These are phyloP conservation scores for Andrena dorsata DNA, from an alignment of 2,888 invertebrate genomes.

Conservation along the genomic window DNA sequence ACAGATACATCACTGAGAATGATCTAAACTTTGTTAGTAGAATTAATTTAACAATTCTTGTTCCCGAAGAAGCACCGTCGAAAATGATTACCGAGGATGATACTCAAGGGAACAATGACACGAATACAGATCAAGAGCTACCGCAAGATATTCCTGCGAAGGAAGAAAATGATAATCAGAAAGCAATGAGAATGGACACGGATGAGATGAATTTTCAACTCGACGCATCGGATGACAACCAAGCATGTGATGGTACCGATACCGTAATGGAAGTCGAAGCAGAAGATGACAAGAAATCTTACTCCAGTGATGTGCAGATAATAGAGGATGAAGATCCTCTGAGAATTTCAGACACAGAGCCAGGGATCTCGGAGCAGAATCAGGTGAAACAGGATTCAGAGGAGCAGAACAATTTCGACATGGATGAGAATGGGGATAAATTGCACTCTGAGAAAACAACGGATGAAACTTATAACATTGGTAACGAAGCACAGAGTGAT, in stretches of 20 bases:
- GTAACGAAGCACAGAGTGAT: slow-evolving; percentile 80
- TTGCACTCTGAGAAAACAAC: slow-evolving; percentile 79
- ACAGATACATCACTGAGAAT: slow-evolving; percentile 88
- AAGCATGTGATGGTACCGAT: slow-evolving; percentile 58
- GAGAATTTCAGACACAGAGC: slow-evolving; percentile 73
- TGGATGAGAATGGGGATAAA: slow-evolving; percentile 74
- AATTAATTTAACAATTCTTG: slow-evolving; percentile 83
- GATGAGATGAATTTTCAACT: slow-evolving; percentile 58
- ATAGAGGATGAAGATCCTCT: slow-evolving; percentile 79
- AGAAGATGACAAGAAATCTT: slow-evolving; percentile 79
- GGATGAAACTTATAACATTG: slow-evolving; percentile 59
- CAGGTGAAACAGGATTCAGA: slow-evolving; percentile 67
- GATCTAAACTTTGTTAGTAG: slow-evolving; percentile 87
- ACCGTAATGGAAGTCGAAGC: slow-evolving; percentile 75
- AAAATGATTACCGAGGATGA: slow-evolving; percentile 66
- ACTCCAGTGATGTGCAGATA: slow-evolving; percentile 77
- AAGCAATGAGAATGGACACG: slow-evolving; percentile 59
- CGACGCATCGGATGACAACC: slow-evolving; percentile 64
- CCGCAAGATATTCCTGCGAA: slow-evolving; percentile 32
- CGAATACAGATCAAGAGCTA: slow-evolving; percentile 58
- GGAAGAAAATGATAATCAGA: slow-evolving; percentile 58
- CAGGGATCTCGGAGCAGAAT: slow-evolving; percentile 65
- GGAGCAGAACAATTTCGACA: slow-evolving; percentile 60
- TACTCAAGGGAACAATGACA: slow-evolving; percentile 55
- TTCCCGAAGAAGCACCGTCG: slow-evolving; percentile 80